Evolutionary conservation across 2,113 vertebrate species (phyloP).

Genomic region (Poeciliopsis occidentalis): DNA sequence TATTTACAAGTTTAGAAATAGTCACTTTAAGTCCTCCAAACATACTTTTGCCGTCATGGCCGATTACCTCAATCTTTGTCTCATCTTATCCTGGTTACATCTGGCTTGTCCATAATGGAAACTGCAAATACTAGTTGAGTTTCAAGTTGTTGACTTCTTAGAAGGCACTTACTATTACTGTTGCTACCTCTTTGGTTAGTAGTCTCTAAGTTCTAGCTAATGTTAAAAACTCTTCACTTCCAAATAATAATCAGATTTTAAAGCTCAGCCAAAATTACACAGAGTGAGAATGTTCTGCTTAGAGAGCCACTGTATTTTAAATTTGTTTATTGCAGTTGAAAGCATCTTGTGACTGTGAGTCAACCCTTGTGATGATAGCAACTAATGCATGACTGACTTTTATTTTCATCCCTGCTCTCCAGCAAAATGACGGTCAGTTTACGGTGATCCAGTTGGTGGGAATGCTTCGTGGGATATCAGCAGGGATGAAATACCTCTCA

Average conservation of each 20-base stretch:
- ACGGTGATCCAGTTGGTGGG: slow-evolving; percentile 98
- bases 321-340: slow-evolving; percentile 17
- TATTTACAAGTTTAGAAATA: neutral
- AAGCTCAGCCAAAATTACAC: neutral
- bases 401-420: slow-evolving; percentile 36
- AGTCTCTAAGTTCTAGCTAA: neutral
- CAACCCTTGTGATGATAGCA: slow-evolving; percentile 2
- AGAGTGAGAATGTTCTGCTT: neutral
- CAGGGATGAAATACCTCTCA: slow-evolving; percentile 97
- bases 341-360: neutral
- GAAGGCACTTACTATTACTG: neutral
- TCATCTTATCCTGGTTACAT: neutral
- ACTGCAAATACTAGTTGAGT: neutral
- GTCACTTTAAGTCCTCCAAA: neutral
- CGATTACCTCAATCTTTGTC: neutral
- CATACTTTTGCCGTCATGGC: neutral
- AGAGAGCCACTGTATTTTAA: slow-evolving; percentile 11
- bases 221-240: too few species aligned
- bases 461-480: slow-evolving; percentile 95
- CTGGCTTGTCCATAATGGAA: neutral
- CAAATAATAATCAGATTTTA: neutral
- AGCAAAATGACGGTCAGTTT: slow-evolving; percentile 99
- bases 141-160: neutral
- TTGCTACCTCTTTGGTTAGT: neutral
- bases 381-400: slow-evolving; percentile 12